Base-by-base conservation (phyloP, 2,113 vertebrate species). In the Protomyctophum bolini region DNA sequence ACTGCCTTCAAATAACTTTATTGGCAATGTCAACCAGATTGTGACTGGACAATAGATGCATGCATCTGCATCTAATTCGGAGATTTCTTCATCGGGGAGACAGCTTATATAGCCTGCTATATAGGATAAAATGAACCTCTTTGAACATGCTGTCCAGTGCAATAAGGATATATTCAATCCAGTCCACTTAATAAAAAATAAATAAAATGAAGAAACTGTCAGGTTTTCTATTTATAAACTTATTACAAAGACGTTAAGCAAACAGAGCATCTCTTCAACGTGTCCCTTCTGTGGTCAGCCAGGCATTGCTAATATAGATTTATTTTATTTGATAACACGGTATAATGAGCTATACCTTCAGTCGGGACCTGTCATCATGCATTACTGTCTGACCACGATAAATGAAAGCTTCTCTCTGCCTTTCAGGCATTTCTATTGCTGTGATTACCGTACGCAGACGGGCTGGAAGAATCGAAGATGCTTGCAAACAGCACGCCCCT, bases 341-440 rank as follows among this genome's bases (percentile, higher is more conserved):
- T 63, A 80, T 86, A 87, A 88, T 87, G 74, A 89, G 80, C 74
- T n/a, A n/a, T 79, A 63, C 45, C 59, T 80, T 85, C 60, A 84
- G 80, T 86, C 61, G 70, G 62, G 63, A 75, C 58, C 70, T 76
- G 77, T 86, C 71, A 64, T 51, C 57, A 54, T 77, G 51, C 45
- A 82, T 91, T 80, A 83, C 65, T 58, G 48, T 81, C 70, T 28
- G 45, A 68, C 46, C 50, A 49, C 50, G 70, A 41, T 41, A 50
- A 79, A 82, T 65, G 58, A 63, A 82, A 75, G 54, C 72, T 72
- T n/a, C n/a, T 61, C 14, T 33, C 52, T 78, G 51, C 72, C 65
- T 84, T 76, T 80, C 49, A 73, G 70, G 51, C 55, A 57, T 47
- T 72, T 83, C 59, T 63, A 67, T 54, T 10, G 52, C 12, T 64